Conservation (phyloP, 1,140 invertebrate species). For the Saxidomus purpurata region DNA sequence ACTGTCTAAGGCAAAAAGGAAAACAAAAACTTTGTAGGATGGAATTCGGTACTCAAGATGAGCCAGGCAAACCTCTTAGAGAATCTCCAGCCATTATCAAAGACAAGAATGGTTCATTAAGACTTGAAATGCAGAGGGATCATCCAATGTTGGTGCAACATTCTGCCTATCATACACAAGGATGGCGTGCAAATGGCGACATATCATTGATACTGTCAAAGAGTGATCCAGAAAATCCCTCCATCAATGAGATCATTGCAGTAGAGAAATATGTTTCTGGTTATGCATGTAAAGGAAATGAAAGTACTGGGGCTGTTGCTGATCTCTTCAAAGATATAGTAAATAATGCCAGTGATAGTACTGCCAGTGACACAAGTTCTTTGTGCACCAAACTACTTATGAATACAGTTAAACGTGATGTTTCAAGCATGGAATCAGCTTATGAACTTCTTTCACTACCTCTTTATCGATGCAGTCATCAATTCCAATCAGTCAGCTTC, state of each 20-base stretch:
- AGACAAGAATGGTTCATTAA: conserved; percentile 64
- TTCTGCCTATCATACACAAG: conserved; percentile 65
- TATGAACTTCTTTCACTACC: conserved; percentile 64
- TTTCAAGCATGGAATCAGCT: conserved; percentile 59
- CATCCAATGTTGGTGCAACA: conserved; percentile 66
- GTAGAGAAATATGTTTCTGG: too few relatives aligned
- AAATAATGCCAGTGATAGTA: not conserved
- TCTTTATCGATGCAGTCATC: conserved; percentile 59
- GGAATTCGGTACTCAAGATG: conserved; percentile 25
- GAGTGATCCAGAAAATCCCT: too few relatives aligned
- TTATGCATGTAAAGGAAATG: too few relatives aligned
- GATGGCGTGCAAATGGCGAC: too few relatives aligned
- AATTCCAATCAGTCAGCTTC: too few relatives aligned
- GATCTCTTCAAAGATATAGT: conserved; percentile 58
- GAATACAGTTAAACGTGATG: conserved; percentile 64
- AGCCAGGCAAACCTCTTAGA: conserved; percentile 44
- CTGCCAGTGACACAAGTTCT: conserved; percentile 27
- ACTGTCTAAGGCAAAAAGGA: conserved; percentile 38
- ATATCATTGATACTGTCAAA: conserved; percentile 44
- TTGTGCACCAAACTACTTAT: conserved; percentile 65
- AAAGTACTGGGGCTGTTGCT: too few relatives aligned
- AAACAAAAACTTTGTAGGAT: conserved; percentile 27
- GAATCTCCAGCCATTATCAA: not conserved
- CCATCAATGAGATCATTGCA: too few relatives aligned
- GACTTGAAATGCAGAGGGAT: conserved; percentile 68